Evolutionary conservation across 2,113 vertebrate genomes (phyloP).

Genomic region (Tyto alba): DNA sequence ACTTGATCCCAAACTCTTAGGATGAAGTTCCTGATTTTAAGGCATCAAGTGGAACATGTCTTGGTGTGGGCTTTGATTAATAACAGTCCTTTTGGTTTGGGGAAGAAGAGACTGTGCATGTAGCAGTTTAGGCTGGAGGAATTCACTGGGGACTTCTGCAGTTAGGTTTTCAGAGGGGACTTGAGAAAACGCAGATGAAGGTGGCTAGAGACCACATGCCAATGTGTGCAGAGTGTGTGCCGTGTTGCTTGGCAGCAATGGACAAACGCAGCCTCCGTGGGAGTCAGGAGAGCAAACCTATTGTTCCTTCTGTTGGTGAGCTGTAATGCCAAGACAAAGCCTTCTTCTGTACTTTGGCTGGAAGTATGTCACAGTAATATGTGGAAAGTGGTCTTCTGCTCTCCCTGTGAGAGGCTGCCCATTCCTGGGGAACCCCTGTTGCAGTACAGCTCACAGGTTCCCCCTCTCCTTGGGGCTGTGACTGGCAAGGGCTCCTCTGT

Average conservation of each 20-base stretch:
- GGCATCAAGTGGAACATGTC: not conserved
- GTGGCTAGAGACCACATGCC: not conserved
- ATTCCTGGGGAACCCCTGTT: not conserved
- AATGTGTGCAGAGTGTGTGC: fast-evolving
- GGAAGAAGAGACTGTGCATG: not conserved
- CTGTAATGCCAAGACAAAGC: not conserved
- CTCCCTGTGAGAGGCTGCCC: not conserved
- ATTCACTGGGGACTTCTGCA: not conserved
- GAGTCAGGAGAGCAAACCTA: not conserved
- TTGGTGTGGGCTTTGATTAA: not conserved
- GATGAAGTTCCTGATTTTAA: not conserved
- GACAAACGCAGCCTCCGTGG: not conserved
- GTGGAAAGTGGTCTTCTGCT: not conserved
- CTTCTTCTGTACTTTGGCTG: not conserved
- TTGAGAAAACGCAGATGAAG: not conserved
- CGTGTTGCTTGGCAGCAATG: fast-evolving
- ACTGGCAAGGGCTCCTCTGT: not conserved
- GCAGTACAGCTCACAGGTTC: not conserved
- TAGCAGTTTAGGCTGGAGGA: not conserved
- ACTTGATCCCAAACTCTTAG: not conserved
- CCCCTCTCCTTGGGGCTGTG: not conserved
- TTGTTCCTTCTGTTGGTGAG: not conserved
- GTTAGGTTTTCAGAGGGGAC: not conserved
- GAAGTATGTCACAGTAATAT: not conserved
- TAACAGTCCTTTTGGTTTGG: not conserved